These are phyloP conservation scores for Cotesia typhae DNA, from an alignment of 1,140 invertebrate genomes.

Conservation along the genomic window DNA sequence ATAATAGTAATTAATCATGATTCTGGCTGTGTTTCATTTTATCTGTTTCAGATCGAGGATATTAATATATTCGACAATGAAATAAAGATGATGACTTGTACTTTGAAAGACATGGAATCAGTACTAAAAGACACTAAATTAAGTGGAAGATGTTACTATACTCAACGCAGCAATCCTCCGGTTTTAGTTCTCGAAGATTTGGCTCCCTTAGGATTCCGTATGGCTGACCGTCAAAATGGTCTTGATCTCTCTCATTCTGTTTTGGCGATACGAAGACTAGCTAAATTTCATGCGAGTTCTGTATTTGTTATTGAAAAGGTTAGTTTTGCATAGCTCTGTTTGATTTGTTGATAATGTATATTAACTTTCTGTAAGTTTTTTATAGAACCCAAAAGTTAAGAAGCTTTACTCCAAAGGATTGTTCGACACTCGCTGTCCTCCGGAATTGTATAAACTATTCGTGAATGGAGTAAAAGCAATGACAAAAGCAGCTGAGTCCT, in stretches of 20 bases:
- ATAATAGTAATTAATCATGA: no score
- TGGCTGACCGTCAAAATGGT: constrained; percentile 66
- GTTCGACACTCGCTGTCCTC: constrained; percentile 45
- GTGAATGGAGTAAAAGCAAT: constrained; percentile 41
- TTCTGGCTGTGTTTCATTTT: no score
- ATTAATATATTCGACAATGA: constrained; percentile 53
- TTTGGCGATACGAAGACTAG: constrained; percentile 67
- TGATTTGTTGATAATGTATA: background rate
- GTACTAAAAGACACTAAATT: constrained; percentile 42
- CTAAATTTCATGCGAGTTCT: constrained; percentile 69
- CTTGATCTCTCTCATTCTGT: constrained; percentile 65
- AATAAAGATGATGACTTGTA: constrained; percentile 57
- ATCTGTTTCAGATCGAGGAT: constrained; percentile 43
- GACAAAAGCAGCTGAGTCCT: constrained; percentile 48
- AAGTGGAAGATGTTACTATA: constrained; percentile 50
- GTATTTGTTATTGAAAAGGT: constrained; percentile 66
- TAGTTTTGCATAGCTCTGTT: constrained; percentile 24
- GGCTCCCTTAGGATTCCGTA: constrained; percentile 63
- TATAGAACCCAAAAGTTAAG: constrained; percentile 51
- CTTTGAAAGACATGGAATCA: constrained; percentile 54
- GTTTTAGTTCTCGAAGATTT: constrained; percentile 68
- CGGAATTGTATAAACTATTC: constrained; percentile 50
- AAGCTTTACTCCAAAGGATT: constrained; percentile 53
- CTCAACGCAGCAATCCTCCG: constrained; percentile 53
- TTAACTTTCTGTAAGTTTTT: no score